A percentile compares a stretch with the other conserved stretches of the same genome.
phyloP scores from a whole-genome alignment of 2,888 invertebrate species.

The Epirrhoe tristata region DNA sequence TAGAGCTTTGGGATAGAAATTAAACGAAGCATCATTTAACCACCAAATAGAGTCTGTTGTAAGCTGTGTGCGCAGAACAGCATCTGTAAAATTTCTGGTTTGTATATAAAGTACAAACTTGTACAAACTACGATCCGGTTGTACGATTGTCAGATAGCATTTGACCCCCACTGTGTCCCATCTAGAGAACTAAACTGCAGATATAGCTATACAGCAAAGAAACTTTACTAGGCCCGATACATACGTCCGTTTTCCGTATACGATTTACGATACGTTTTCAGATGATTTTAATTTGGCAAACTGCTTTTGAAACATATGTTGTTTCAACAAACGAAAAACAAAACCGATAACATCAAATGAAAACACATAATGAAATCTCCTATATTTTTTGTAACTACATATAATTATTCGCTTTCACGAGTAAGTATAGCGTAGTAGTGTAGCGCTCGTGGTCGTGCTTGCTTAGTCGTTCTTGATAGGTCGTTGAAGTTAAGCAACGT shows the following conservation, averaged over 20 bases:
- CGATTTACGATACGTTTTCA: neutral
- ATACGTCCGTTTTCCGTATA: neutral
- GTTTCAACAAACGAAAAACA: no score
- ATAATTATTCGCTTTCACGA: no score
- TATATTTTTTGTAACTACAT: no score
- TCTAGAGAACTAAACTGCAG: constrained; percentile 56
- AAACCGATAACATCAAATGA: no score
- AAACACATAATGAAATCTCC: no score
- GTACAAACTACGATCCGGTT: constrained; percentile 57
- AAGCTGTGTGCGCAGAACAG: constrained; percentile 50
- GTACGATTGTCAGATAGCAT: constrained; percentile 65
- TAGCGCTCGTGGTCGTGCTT: no score
- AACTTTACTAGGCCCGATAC: constrained; percentile 13
- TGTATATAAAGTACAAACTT: constrained; percentile 37
- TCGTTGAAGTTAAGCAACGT: no score
- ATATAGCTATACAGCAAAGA: constrained; percentile 40
- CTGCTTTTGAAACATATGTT: neutral
- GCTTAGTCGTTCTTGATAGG: no score
- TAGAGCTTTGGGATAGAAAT: no score
- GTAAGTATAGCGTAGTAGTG: no score
- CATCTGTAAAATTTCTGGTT: constrained; percentile 49
- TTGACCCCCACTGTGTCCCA: constrained; percentile 63
- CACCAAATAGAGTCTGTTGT: constrained; percentile 30
- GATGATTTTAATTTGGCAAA: neutral
- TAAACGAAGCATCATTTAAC: constrained; percentile 19